Evolutionary conservation across 2,888 invertebrate genomes (phyloP).

Genomic region (Euzophera pinguis): DNA sequence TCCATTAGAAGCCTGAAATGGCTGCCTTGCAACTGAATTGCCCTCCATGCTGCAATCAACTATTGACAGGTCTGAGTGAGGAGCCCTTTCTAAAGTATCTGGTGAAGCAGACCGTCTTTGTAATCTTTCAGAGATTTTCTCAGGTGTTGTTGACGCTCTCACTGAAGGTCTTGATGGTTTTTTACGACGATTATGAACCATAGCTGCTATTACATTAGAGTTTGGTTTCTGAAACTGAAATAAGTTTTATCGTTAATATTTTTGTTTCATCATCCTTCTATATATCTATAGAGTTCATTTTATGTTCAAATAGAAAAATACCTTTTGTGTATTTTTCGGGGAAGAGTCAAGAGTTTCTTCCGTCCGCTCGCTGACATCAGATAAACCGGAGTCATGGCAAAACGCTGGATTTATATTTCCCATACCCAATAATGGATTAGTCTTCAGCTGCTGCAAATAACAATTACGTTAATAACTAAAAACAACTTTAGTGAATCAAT

Average conservation of each 20-base stretch:
- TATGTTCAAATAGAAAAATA: slow-evolving; percentile 19
- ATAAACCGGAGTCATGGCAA: slow-evolving; percentile 55
- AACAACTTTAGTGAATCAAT: background rate
- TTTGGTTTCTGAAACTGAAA: slow-evolving; percentile 61
- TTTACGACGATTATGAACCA: slow-evolving; percentile 65
- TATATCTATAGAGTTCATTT: background rate
- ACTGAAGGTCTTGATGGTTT: slow-evolving; percentile 54
- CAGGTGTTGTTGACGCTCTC: slow-evolving; percentile 46
- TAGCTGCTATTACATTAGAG: slow-evolving; percentile 61
- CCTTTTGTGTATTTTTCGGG: slow-evolving; percentile 51
- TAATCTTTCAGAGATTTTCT: slow-evolving; percentile 49
- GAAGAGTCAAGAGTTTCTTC: slow-evolving; percentile 62
- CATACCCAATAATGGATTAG: slow-evolving; percentile 63
- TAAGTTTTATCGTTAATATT: background rate
- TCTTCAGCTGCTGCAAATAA: slow-evolving; percentile 59
- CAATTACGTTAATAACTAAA: background rate
- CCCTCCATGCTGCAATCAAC: slow-evolving; percentile 62
- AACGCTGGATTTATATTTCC: slow-evolving; percentile 54
- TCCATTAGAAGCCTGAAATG: slow-evolving; percentile 55
- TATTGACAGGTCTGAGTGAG: slow-evolving; percentile 71
- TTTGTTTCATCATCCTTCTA: background rate
- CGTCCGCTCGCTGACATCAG: slow-evolving; percentile 63
- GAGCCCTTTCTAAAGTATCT: slow-evolving; percentile 65
- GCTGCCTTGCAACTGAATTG: slow-evolving; percentile 34
- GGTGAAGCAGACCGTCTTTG: slow-evolving; percentile 65